Evolutionary conservation across 2,797 vertebrate species (phyloP).

Genomic region (Sebastes kiyomatsui): DNA sequence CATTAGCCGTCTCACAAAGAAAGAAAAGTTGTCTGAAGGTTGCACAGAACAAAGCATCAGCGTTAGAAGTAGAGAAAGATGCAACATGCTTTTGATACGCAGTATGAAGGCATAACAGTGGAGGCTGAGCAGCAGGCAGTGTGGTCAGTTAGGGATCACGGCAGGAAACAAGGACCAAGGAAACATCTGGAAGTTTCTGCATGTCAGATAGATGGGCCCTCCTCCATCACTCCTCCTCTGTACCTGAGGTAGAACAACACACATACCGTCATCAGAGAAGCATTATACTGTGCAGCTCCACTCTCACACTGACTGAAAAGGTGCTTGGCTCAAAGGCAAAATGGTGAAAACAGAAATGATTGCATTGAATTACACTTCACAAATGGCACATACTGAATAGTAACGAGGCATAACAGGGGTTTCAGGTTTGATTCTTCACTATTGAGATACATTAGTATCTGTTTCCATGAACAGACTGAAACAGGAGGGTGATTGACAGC

Average conservation of each 20-base stretch:
- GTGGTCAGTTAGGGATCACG: not conserved
- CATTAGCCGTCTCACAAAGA: not conserved
- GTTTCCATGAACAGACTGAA: no score
- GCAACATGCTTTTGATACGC: not conserved
- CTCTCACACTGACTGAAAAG: not conserved
- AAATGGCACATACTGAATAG: no score
- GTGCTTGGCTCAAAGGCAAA: no score
- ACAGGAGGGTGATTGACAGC: no score
- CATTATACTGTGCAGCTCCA: not conserved
- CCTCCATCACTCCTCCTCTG: not conserved
- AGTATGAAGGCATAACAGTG: not conserved
- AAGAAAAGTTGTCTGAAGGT: not conserved
- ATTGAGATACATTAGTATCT: no score
- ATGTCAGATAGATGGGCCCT: not conserved
- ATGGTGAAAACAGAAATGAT: no score
- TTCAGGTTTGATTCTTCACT: not conserved
- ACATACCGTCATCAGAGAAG: not conserved
- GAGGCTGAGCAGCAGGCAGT: not conserved
- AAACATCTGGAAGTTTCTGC: not conserved
- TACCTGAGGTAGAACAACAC: conserved; percentile 14
- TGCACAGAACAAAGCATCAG: not conserved
- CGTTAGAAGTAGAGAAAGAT: not conserved
- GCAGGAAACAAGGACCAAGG: not conserved
- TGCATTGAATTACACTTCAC: no score
- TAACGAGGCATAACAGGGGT: no score